Evolutionary conservation across 2,797 vertebrate genomes (phyloP).

Genomic region (Melanitta fusca): DNA sequence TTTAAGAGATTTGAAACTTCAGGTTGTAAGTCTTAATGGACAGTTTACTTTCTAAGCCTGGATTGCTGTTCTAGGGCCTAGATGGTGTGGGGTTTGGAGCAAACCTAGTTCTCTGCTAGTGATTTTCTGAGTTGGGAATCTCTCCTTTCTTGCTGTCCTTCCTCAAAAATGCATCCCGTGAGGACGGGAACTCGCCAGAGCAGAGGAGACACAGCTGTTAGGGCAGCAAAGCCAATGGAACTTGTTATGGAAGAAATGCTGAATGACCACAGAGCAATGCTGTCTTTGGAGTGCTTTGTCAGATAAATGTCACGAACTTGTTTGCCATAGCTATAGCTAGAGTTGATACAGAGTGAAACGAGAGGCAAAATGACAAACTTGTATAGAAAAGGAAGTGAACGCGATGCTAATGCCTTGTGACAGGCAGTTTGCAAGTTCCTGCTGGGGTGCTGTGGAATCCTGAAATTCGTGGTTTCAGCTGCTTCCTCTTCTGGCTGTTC

Average conservation of each 20-base stretch:
- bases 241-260: not conserved
- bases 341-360: not conserved
- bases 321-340: not conserved
- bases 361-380: not conserved
- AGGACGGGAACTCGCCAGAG: not conserved
- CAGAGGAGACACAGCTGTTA: not conserved
- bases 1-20: not conserved
- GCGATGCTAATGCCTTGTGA: not conserved
- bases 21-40: not conserved
- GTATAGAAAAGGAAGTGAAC: not conserved
- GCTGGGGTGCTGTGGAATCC: not conserved
- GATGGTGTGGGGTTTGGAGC: not conserved
- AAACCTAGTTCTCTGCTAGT: not conserved
- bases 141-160: not conserved
- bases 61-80: not conserved
- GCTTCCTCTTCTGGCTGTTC: not conserved
- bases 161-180: not conserved
- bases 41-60: not conserved
- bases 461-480: not conserved
- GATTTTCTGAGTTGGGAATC: not conserved
- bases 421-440: not conserved
- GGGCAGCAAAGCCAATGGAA: not conserved
- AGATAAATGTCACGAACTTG: not conserved
- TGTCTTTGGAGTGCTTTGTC: not conserved
- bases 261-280: not conserved